These are phyloP conservation scores for Trachymyrmex septentrionalis DNA, from an alignment of 1,140 invertebrate genomes.

Conservation along the genomic window DNA sequence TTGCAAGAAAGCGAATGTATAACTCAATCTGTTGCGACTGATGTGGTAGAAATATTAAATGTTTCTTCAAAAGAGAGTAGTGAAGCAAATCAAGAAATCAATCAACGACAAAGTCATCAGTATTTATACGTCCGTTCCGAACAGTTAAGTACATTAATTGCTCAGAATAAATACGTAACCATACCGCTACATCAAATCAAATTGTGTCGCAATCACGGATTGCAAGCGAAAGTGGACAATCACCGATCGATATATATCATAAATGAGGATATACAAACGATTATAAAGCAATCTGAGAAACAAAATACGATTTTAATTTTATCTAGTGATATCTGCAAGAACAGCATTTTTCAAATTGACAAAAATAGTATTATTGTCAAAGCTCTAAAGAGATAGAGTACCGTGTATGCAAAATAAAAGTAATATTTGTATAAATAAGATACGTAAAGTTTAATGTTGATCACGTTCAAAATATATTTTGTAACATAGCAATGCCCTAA, in stretches of 20 bases:
- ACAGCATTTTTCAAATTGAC: slow-evolving; percentile 78
- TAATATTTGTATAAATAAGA: slow-evolving; percentile 37
- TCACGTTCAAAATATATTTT: slow-evolving; percentile 48
- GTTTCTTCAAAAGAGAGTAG: slow-evolving; percentile 23
- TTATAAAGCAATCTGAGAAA: slow-evolving; percentile 81
- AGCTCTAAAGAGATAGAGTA: slow-evolving; percentile 68
- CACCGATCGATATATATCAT: slow-evolving; percentile 71
- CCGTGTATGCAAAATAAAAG: slow-evolving; percentile 15
- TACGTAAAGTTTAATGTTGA: slow-evolving; percentile 44
- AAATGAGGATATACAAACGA: slow-evolving; percentile 78
- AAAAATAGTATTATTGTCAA: slow-evolving; percentile 69
- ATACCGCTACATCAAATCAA: slow-evolving; percentile 57
- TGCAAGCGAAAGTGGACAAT: slow-evolving; percentile 72
- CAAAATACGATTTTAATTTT: slow-evolving; percentile 82
- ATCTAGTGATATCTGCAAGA: slow-evolving; percentile 75
- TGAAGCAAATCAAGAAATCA: slow-evolving; percentile 10
- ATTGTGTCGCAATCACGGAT: slow-evolving; percentile 41
- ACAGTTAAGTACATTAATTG: slow-evolving; percentile 61
- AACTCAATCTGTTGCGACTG: slow-evolving; percentile 23
- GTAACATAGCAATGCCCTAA: slow-evolving; percentile 46
- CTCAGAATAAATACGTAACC: slow-evolving; percentile 71
- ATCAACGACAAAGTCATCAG: slow-evolving; percentile 54
- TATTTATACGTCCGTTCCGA: slow-evolving; percentile 68
- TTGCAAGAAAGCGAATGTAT: slow-evolving; percentile 18
- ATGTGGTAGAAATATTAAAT: slow-evolving; percentile 46